These are phyloP conservation scores for Metridium senile DNA, from an alignment of 92 coral and sea anemone species.

Conservation along the genomic window DNA sequence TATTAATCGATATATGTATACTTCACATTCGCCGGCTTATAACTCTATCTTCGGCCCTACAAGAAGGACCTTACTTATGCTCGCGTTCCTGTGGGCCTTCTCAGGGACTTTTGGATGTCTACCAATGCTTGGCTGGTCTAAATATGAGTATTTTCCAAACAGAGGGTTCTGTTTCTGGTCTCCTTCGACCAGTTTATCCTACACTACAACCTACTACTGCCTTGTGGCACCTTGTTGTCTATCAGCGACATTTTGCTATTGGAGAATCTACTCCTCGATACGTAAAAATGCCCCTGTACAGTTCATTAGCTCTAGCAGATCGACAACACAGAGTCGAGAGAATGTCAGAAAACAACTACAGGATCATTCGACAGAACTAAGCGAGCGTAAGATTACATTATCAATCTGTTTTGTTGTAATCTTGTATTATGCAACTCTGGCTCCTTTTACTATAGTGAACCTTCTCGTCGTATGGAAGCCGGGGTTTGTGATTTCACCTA, in stretches of 20 bases:
- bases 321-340: neutral
- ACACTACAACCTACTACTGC: conserved; percentile 37
- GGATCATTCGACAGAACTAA: conserved; percentile 11
- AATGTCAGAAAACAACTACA: neutral
- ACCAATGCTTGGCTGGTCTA: conserved; percentile 49
- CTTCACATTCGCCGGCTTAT: conserved; percentile 10
- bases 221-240: conserved; percentile 46
- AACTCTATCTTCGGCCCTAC: conserved; percentile 22
- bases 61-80: conserved; percentile 20
- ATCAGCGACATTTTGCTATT: conserved; percentile 31
- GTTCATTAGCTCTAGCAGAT: neutral
- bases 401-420: conserved; percentile 41
- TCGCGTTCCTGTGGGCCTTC: conserved; percentile 29
- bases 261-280: conserved; percentile 35
- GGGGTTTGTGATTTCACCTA: conserved; percentile 19
- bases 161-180: conserved; percentile 48
- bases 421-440: conserved; percentile 36
- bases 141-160: conserved; percentile 35
- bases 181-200: conserved; percentile 36
- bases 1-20: conserved; percentile 26
- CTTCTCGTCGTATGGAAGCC: conserved; percentile 41
- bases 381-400: conserved; percentile 37
- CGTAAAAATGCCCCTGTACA: conserved; percentile 23
- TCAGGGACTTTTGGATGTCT: conserved; percentile 36
- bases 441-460: conserved; percentile 39